Conservation (phyloP, 1,140 invertebrate genomes). For the Physella acuta region DNA sequence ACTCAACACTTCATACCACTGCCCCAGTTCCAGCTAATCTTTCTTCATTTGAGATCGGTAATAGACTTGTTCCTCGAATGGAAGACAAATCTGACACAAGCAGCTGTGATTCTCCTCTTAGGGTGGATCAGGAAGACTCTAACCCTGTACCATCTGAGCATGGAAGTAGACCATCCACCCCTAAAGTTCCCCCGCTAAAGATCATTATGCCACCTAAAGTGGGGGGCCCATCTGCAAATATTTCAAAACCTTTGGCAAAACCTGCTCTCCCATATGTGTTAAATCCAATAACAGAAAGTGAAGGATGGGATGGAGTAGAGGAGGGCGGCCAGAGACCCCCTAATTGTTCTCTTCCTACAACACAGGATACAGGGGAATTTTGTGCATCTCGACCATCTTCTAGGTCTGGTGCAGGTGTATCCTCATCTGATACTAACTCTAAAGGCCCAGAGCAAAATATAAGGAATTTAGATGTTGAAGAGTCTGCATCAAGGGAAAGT, state of each 20-base stretch:
- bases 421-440: slow-evolving; percentile 16
- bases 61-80: slow-evolving; percentile 23
- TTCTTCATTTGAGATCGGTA: background rate
- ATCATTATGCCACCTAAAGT: slow-evolving; percentile 53
- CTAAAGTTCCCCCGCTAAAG: slow-evolving; percentile 55
- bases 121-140: slow-evolving; percentile 29
- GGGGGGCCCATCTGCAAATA: slow-evolving; percentile 28
- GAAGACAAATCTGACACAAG: slow-evolving; percentile 32
- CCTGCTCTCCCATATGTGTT: slow-evolving; percentile 51
- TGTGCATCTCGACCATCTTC: slow-evolving; percentile 32
- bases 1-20: background rate
- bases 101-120: slow-evolving; percentile 31
- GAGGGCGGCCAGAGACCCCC: slow-evolving; percentile 12
- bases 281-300: slow-evolving; percentile 47
- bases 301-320: background rate
- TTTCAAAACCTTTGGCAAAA: slow-evolving; percentile 37
- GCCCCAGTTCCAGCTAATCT: background rate
- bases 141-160: slow-evolving; percentile 28
- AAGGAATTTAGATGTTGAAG: slow-evolving; percentile 15
- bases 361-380: slow-evolving; percentile 21
- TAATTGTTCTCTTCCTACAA: background rate
- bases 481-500: slow-evolving; percentile 36
- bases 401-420: slow-evolving; percentile 24
- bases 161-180: slow-evolving; percentile 46
- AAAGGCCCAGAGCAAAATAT: background rate